These are phyloP conservation scores for Anas platyrhynchos DNA, from an alignment of 2,113 vertebrate genomes.

Conservation along the genomic window DNA sequence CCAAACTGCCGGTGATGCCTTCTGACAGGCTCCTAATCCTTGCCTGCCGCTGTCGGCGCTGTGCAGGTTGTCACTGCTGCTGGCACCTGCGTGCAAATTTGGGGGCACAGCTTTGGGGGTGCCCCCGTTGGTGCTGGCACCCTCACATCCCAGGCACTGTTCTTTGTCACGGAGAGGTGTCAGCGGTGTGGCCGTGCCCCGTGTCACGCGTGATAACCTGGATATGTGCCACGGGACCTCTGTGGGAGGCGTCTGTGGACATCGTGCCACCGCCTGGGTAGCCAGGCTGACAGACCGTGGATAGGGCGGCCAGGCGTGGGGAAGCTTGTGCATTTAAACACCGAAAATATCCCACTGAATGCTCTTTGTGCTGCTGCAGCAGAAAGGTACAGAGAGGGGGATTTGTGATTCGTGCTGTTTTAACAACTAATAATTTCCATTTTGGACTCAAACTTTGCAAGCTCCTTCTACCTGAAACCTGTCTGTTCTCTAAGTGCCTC, in stretches of 20 bases:
- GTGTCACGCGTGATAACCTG: fast-evolving
- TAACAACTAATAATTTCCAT: not conserved
- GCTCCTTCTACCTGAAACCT: not conserved
- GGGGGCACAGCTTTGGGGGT: no score
- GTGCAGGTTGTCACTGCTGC: constrained; percentile 18
- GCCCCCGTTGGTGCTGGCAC: fast-evolving
- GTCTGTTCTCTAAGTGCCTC: not conserved
- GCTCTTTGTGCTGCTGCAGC: not conserved
- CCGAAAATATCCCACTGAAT: not conserved
- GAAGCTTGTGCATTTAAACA: no score
- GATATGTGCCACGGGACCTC: fast-evolving
- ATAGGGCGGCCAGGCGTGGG: not conserved
- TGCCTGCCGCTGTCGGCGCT: not conserved
- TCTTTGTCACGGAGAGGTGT: fast-evolving
- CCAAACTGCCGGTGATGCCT: constrained; percentile 50
- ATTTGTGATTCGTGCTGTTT: not conserved
- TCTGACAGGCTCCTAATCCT: constrained; percentile 64
- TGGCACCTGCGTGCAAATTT: not conserved
- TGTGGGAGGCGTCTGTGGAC: fast-evolving
- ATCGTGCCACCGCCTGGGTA: fast-evolving
- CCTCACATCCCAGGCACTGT: fast-evolving
- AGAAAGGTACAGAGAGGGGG: not conserved
- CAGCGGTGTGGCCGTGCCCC: fast-evolving
- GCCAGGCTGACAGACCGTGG: not conserved
- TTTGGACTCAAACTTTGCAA: not conserved